These are phyloP conservation scores for Diachrysia chrysitis DNA, from an alignment of 2,888 invertebrate species.

Conservation along the genomic window DNA sequence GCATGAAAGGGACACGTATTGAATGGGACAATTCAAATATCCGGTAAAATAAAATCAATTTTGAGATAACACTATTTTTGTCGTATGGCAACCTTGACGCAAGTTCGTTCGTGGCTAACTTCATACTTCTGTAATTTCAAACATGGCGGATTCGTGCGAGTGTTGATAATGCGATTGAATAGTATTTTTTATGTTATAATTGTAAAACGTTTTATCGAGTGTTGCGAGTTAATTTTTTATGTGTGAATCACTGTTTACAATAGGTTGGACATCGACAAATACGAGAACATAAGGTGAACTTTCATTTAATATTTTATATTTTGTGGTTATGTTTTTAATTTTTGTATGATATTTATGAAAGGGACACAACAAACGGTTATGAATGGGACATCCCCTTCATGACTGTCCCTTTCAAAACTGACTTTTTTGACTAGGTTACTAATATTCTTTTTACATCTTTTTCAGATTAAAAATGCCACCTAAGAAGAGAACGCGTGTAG, in stretches of 20 bases:
- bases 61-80: no score
- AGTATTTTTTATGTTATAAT: no score
- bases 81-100: background rate
- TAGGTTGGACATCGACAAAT: no score
- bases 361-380: background rate
- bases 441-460: background rate
- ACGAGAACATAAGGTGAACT: background rate
- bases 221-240: no score
- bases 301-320: background rate
- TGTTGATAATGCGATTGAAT: no score
- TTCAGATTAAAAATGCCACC: background rate
- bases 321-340: background rate
- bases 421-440: background rate
- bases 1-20: background rate
- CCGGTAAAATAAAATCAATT: background rate
- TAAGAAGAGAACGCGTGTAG: background rate
- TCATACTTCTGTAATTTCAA: no score
- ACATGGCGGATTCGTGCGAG: no score
- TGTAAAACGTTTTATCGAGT: no score
- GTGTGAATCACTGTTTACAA: no score
- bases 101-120: no score
- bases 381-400: background rate
- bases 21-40: background rate
- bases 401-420: background rate
- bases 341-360: background rate